Evolutionary conservation across 2,113 vertebrate genomes (phyloP).

Genomic region (Clupea harengus): DNA sequence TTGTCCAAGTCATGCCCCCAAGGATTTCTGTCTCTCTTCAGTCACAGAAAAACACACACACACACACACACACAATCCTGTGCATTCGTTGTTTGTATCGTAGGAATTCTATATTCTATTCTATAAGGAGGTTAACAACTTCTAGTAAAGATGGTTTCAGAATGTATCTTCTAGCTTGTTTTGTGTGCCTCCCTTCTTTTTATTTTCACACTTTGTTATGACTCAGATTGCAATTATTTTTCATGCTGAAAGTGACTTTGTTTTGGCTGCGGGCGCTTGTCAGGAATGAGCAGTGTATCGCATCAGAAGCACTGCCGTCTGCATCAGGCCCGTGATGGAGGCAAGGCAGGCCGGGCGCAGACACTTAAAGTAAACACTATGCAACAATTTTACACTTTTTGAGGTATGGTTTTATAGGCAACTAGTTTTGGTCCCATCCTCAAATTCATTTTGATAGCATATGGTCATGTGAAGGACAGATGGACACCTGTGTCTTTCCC

Average conservation of each 20-base stretch:
- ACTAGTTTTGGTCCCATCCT: too few species aligned
- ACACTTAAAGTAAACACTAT: not conserved
- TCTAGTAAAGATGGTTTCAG: not conserved
- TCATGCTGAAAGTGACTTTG: not conserved
- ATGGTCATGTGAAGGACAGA: too few species aligned
- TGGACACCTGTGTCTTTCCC: too few species aligned
- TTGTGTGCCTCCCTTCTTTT: not conserved
- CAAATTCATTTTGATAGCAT: too few species aligned
- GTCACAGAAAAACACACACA: not conserved
- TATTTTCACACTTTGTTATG: not conserved
- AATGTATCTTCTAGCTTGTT: not conserved
- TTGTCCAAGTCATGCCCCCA: slow-evolving; percentile 18
- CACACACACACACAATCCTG: not conserved
- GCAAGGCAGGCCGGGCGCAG: not conserved
- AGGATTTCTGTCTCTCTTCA: not conserved
- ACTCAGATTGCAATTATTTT: not conserved
- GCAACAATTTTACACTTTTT: too few species aligned
- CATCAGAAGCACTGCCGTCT: not conserved
- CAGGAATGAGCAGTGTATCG: not conserved
- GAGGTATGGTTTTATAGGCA: too few species aligned
- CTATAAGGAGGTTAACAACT: not conserved
- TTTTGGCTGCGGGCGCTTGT: not conserved
- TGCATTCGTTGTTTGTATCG: too few species aligned
- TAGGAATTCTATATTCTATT: not conserved
- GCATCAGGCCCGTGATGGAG: not conserved